Evolutionary conservation across 2,888 invertebrate genomes (phyloP).

Genomic region (Podotricha telesiphe): DNA sequence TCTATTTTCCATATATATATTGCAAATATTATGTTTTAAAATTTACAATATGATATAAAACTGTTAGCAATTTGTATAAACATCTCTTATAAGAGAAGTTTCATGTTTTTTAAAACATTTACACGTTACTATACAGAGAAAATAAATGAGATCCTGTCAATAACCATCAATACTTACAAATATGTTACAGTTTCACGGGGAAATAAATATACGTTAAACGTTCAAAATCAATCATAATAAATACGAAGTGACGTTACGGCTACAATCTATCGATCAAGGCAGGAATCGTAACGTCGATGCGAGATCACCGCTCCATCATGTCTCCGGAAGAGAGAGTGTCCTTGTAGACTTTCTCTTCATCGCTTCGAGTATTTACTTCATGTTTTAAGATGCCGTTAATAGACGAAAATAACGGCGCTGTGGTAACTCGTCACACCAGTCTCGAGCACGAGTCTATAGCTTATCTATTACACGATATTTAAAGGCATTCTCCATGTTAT

Average conservation of each 20-base stretch:
- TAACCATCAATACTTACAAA: too few species aligned
- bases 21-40: too few species aligned
- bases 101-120: too few species aligned
- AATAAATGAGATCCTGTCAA: too few species aligned
- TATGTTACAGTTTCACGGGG: too few species aligned
- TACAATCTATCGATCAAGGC: constrained; percentile 18
- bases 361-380: constrained; percentile 1
- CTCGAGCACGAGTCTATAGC: neutral
- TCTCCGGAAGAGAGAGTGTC: constrained; percentile 23
- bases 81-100: too few species aligned
- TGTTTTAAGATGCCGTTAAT: constrained; percentile 18
- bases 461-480: too few species aligned
- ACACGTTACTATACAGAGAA: too few species aligned
- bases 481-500: neutral
- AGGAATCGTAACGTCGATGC: neutral
- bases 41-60: too few species aligned
- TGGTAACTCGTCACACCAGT: neutral
- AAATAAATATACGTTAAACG: too few species aligned
- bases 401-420: constrained; percentile 17
- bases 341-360: constrained; percentile 19
- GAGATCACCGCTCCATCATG: constrained; percentile 12
- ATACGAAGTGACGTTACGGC: neutral
- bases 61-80: too few species aligned
- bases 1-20: too few species aligned
- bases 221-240: constrained; percentile 12